Conservation (phyloP, 2,888 invertebrate species). For the Diarsia mendica region DNA sequence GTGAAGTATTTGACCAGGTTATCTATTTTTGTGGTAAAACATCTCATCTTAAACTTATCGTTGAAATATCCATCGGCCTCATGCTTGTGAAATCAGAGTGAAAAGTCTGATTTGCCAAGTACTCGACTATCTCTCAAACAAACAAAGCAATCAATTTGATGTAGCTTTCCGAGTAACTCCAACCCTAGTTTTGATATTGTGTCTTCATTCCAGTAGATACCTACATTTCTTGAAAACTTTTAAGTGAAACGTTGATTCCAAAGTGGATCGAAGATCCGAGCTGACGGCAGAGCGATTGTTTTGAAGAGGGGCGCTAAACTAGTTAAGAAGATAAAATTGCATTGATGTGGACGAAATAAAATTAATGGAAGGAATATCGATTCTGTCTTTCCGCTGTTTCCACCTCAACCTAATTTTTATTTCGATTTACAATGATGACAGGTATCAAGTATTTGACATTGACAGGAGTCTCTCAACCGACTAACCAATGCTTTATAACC, state of each 20-base stretch:
- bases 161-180: neutral
- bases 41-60: neutral
- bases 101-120: too few species aligned
- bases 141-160: slow-evolving; percentile 10
- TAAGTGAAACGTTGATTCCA: slow-evolving; percentile 76
- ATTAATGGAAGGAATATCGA: slow-evolving; percentile 42
- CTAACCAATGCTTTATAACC: neutral
- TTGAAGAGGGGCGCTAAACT: slow-evolving; percentile 52
- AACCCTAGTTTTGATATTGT: slow-evolving; percentile 29
- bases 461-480: neutral
- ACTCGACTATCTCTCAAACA: neutral
- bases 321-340: slow-evolving; percentile 59
- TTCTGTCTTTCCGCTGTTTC: neutral
- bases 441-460: neutral
- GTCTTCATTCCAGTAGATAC: slow-evolving; percentile 24
- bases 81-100: too few species aligned
- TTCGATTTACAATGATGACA: neutral
- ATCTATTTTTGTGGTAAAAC: neutral
- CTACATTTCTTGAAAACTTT: slow-evolving; percentile 71
- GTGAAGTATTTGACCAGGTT: too few species aligned
- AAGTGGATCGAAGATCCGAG: slow-evolving; percentile 73
- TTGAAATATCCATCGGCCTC: too few species aligned
- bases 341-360: slow-evolving; percentile 48
- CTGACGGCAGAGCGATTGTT: slow-evolving; percentile 64
- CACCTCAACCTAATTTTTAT: neutral